Evolutionary conservation across 2,888 invertebrate species (phyloP), one percentile per base, ranked within the genome.

Genomic region (Endotricha flammealis): DNA sequence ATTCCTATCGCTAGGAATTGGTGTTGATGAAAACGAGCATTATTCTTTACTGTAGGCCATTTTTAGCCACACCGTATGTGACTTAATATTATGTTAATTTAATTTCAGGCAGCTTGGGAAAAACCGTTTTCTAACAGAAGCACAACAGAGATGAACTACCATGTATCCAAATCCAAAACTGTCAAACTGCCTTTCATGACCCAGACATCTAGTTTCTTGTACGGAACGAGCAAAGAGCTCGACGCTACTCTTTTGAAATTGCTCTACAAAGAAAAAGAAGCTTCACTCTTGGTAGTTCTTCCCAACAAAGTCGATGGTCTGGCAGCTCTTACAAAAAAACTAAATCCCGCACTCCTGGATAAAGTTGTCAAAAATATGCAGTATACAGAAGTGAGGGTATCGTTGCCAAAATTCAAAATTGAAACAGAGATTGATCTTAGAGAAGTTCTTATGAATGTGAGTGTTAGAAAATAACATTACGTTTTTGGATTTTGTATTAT

Each of bases 391-490:
- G 91, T 95, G 1, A 64, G 87, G 1, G 85, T 95, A 0, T 82
- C 76, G 17, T 64, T 96, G 32, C 96, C 96, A 0, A 94, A 90
- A 62, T 95, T 96, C 66, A 92, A 3, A 64, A 92, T n/a, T n/a
- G n/a, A n/a, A n/a, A n/a, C n/a, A n/a, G n/a, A n/a, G n/a, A n/a
- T n/a, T n/a, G n/a, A n/a, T 36, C 80, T 95, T 10, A 88, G 88
- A 39, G 68, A 87, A 0, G 68, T 89, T 12, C 78, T 95, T 3
- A 30, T 63, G 29, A 81, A 91, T 64, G 95, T 95, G 66, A 72
- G 57, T 53, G 38, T 5, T n/a, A 8, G 5, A 12, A 12, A 11
- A 3, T 28, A 13, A 12, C n/a, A n/a, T n/a, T n/a, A n/a, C n/a
- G n/a, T n/a, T n/a, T n/a, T n/a, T n/a, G n/a, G n/a, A n/a, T n/a